Conservation (phyloP, 2,113 vertebrate species). For the Pseudorectes ferrugineus region DNA sequence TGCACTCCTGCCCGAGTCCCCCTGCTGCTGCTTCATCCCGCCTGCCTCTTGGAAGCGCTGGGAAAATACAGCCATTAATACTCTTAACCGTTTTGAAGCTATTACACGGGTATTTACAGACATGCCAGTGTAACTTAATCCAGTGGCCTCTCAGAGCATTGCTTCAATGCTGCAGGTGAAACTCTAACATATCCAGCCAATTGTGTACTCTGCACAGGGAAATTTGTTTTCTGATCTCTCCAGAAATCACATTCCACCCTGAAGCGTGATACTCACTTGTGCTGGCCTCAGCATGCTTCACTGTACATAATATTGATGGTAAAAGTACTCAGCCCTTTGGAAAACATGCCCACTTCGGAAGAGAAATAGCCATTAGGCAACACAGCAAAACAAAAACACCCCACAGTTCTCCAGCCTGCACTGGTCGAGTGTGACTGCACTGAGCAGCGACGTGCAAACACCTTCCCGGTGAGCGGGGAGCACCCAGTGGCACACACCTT, state of each 20-base stretch:
- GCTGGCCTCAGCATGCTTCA: constrained; percentile 19
- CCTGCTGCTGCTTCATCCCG: accelerated
- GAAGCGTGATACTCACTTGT: neutral
- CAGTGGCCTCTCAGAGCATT: neutral
- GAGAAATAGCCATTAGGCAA: neutral
- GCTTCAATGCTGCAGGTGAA: neutral
- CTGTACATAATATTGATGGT: neutral
- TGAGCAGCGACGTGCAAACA: accelerated
- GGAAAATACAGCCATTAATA: neutral
- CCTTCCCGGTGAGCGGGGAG: neutral
- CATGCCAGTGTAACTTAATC: neutral
- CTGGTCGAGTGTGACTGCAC: neutral
- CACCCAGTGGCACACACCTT: neutral
- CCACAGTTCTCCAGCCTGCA: accelerated
- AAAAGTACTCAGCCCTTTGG: neutral
- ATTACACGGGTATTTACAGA: neutral
- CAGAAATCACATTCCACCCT: neutral
- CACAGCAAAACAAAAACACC: neutral
- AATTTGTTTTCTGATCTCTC: neutral
- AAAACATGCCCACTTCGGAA: neutral
- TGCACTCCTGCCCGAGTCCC: accelerated
- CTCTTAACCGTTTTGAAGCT: neutral
- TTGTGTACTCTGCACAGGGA: neutral
- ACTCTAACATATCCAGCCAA: neutral
- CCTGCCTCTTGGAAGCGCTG: accelerated